Percentiles rank a stretch among this genome's conserved stretches.
Conservation (phyloP, 2,888 invertebrate species). For the Dynastes hyllus region DNA sequence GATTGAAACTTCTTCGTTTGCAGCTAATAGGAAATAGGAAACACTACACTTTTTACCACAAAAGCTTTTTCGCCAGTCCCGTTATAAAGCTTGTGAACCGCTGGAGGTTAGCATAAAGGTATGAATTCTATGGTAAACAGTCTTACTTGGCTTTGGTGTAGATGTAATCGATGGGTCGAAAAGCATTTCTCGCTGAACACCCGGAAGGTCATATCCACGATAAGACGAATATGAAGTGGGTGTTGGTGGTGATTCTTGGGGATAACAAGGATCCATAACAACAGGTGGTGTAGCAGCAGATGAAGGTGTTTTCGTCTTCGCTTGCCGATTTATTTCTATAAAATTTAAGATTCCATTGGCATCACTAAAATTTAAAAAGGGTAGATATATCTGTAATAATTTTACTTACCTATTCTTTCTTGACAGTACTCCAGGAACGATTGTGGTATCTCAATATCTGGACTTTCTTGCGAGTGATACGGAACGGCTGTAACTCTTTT, state of each 20-base stretch:
- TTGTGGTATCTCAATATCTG: conserved; percentile 4
- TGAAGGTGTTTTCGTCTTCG: not conserved
- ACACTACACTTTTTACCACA: no score
- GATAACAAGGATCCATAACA: not conserved
- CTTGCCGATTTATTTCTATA: not conserved
- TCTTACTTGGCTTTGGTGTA: conserved; percentile 14
- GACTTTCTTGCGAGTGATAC: not conserved
- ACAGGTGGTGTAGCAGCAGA: not conserved
- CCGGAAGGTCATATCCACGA: conserved; percentile 23
- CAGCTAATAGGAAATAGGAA: no score
- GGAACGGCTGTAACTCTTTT: not conserved
- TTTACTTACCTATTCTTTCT: conserved; percentile 21
- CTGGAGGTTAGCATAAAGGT: no score
- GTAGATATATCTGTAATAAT: not conserved
- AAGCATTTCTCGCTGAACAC: conserved; percentile 12
- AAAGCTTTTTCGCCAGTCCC: no score
- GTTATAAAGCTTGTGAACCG: no score
- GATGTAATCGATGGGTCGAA: conserved; percentile 22
- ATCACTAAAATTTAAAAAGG: not conserved
- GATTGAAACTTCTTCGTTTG: no score
- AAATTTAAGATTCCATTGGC: not conserved
- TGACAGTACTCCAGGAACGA: conserved; percentile 32
- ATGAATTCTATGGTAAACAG: no score
- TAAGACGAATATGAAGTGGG: conserved; percentile 12
- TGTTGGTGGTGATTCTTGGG: not conserved